Percentiles rank a stretch among this genome's conserved stretches.
Evolutionary conservation across 2,113 vertebrate genomes (phyloP).

Genomic region (Zootoca vivipara): DNA sequence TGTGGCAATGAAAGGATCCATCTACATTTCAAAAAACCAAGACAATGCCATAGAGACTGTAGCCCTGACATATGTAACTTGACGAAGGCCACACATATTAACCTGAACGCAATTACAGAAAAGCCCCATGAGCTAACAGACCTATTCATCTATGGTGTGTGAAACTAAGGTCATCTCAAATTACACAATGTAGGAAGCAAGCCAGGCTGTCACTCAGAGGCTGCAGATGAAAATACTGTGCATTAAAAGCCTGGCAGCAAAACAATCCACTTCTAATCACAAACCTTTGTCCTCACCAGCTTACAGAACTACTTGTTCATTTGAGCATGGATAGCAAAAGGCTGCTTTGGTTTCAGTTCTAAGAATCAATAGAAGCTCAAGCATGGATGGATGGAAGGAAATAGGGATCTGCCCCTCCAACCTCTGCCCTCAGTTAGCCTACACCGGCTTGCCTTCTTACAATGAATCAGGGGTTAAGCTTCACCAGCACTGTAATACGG

Average conservation of each 20-base stretch:
- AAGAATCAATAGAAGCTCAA: not conserved
- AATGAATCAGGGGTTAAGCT: too few species aligned
- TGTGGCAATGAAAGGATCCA: not conserved
- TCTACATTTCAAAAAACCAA: not conserved
- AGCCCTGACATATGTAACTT: not conserved
- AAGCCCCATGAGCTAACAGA: not conserved
- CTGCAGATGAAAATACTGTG: not conserved
- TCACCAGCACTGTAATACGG: too few species aligned
- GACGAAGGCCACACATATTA: not conserved
- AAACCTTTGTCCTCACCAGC: not conserved
- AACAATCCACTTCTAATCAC: not conserved
- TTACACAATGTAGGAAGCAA: not conserved
- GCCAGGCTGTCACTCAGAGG: not conserved
- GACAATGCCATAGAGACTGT: not conserved
- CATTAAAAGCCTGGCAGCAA: not conserved
- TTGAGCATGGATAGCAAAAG: not conserved
- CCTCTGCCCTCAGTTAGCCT: not conserved
- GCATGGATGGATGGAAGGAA: not conserved
- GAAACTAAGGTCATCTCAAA: constrained; percentile 11
- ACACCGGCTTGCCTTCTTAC: too few species aligned
- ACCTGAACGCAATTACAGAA: not conserved
- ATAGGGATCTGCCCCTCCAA: not conserved
- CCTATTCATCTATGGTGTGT: not conserved
- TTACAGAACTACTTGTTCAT: not conserved
- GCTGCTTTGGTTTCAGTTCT: not conserved